A percentile compares a stretch with the other conserved stretches of the same genome.
Conservation (phyloP, 2,113 vertebrate species). For the Sinosuthora webbiana region DNA sequence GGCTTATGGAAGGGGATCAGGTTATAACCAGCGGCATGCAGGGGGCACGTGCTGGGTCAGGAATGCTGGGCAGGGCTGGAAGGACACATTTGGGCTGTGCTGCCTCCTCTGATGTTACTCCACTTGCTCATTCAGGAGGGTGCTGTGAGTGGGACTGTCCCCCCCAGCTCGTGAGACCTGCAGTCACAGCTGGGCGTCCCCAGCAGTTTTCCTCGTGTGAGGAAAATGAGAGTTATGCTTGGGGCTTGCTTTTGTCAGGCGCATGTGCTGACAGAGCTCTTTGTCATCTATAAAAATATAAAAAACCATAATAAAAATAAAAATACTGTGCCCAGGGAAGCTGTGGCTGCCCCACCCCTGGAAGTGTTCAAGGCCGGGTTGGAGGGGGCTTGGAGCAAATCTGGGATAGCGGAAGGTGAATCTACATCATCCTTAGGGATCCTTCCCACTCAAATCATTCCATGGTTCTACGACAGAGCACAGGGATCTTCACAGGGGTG, state of each 20-base stretch:
- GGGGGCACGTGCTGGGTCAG: not conserved
- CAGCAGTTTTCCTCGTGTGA: fast-evolving
- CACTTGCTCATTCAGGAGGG: not conserved
- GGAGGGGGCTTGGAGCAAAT: not conserved
- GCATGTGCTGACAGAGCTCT: not conserved
- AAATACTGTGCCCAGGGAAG: not conserved
- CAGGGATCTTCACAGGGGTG: not conserved
- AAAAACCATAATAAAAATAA: no score
- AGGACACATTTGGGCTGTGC: not conserved
- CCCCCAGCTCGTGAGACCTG: fast-evolving
- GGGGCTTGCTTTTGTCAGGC: not conserved
- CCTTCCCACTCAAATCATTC: not conserved
- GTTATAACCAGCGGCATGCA: not conserved
- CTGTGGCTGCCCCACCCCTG: not conserved
- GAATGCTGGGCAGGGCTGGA: not conserved
- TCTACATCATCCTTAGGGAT: not conserved
- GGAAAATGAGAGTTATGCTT: not conserved
- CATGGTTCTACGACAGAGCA: not conserved
- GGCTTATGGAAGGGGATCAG: not conserved
- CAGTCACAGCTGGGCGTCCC: not conserved
- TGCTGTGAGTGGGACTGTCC: not conserved
- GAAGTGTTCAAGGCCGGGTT: not conserved
- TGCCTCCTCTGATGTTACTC: not conserved
- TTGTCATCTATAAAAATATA: not conserved
- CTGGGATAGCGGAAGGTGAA: not conserved